Evolutionary conservation across 2,888 invertebrate genomes (phyloP).

Genomic region (Proisotoma minuta): DNA sequence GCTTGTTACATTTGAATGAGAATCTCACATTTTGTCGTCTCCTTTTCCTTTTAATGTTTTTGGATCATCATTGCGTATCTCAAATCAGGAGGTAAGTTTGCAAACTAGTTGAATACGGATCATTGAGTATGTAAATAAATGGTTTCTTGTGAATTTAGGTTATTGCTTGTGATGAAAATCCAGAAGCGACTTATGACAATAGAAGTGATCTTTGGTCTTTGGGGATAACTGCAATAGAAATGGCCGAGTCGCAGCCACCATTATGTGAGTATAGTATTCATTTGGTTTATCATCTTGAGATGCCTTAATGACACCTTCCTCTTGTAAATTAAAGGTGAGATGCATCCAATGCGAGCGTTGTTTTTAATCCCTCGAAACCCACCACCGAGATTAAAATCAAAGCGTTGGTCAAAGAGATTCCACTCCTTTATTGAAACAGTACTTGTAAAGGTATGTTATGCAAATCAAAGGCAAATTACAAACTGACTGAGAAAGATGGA

Average conservation of each 20-base stretch:
- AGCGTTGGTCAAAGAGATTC: conserved; percentile 97
- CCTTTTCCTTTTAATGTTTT: no score
- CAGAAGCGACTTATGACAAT: conserved; percentile 99
- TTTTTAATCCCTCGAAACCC: conserved; percentile 98
- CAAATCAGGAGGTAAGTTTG: no score
- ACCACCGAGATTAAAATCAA: conserved; percentile 79
- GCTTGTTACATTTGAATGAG: no score
- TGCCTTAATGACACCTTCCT: no score
- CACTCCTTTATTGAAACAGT: conserved; percentile 97
- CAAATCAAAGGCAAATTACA: not conserved
- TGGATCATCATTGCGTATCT: no score
- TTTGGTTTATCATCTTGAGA: no score
- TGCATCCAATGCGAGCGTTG: conserved; percentile 92
- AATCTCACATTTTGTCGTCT: no score
- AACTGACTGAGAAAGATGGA: not conserved
- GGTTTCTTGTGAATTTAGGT: no score
- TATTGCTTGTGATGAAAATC: conserved; percentile 99
- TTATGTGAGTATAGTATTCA: conserved; percentile 75
- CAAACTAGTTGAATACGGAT: no score
- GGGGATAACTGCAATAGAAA: conserved; percentile 97
- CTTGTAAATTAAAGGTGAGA: conserved; percentile 46
- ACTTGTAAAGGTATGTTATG: conserved; percentile 56
- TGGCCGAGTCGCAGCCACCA: conserved; percentile 99
- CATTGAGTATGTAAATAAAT: no score
- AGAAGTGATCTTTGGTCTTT: conserved; percentile 86